Percentiles rank a stretch among this genome's conserved stretches.
Conservation (phyloP, 2,888 invertebrate species). For the Orchesella flavescens region DNA sequence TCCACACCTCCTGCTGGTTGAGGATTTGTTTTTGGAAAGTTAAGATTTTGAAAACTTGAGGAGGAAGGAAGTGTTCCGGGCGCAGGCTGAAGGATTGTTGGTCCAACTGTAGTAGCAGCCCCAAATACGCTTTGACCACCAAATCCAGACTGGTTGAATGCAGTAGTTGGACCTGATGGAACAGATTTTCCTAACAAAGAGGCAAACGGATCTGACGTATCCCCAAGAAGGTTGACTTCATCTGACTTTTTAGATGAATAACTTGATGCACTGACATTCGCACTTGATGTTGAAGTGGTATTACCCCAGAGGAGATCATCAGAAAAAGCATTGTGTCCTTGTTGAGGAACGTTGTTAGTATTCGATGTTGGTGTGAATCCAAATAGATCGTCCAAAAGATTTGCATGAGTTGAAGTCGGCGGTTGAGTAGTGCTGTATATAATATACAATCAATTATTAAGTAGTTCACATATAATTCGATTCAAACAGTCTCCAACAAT, state of each 20-base stretch:
- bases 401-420: slow-evolving; percentile 13
- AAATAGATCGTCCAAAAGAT: slow-evolving; percentile 69
- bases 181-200: slow-evolving; percentile 59
- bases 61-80: slow-evolving; percentile 51
- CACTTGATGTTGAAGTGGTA: background rate
- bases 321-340: slow-evolving; percentile 4
- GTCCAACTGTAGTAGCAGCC: background rate
- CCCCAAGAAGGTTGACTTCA: slow-evolving; percentile 35
- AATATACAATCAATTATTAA: background rate
- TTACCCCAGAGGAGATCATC: slow-evolving; percentile 62
- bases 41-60: slow-evolving; percentile 65
- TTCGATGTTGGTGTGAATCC: slow-evolving; percentile 38
- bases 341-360: background rate
- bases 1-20: background rate
- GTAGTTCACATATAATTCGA: too few species aligned
- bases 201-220: slow-evolving; percentile 56
- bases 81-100: slow-evolving; percentile 29
- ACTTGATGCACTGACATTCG: background rate
- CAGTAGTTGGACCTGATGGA: slow-evolving; percentile 33
- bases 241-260: background rate
- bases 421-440: slow-evolving; percentile 27
- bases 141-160: slow-evolving; percentile 43
- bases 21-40: slow-evolving; percentile 24
- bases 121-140: slow-evolving; percentile 15
- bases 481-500: background rate